Evolutionary conservation across 2,113 vertebrate genomes (phyloP), one percentile per base, ranked within the genome.

Genomic region (Dromiciops gliroides): DNA sequence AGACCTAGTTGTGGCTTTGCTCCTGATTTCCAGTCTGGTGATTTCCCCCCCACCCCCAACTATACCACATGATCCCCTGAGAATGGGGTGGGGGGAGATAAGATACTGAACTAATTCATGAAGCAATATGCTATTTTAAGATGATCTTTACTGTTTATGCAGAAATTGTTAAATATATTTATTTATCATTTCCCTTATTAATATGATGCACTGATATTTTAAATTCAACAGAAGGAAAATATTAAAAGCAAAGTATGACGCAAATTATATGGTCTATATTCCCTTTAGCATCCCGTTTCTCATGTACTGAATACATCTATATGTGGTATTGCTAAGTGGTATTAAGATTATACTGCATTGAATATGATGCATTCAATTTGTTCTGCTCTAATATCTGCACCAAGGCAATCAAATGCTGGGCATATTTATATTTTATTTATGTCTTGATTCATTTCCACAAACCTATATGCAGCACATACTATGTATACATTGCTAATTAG

Each of bases 321-420:
- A 93, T 95, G 93, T 96, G 67, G 94, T 67, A 37, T 1, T 37
- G 37, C 28, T 37, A 67, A 37, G 56, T 60, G 8, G 28, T 26
- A 60, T 31, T 51, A 90, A 67, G 95, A 97, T 96, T 90, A 96
- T 93, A 95, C 90, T n/a, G 67, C 95, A 92, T 93, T 96, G 93
- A 98, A 95, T 97, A 97, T 96, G 95, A 94, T 95, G 14, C 93
- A 97, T 95, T 97, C 97, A 96, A 90, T 96, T 98, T 95, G 67
- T 94, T 94, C 88, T 97, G 97, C 96, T 97, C 96, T 95, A 97
- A 97, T 91, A 94, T 94, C 96, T 95, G 5, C 94, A 97, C 97
- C 97, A 92, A 95, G 95, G 51, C 93, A 97, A 94, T 96, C 96
- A 96, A 44, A 94, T 91, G 11, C 31, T 37, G 12, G 14, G 11